Percentiles rank a stretch among this genome's conserved stretches.
Evolutionary conservation across 2,797 vertebrate species (phyloP).

Genomic region (Pteronotus mesoamericanus): DNA sequence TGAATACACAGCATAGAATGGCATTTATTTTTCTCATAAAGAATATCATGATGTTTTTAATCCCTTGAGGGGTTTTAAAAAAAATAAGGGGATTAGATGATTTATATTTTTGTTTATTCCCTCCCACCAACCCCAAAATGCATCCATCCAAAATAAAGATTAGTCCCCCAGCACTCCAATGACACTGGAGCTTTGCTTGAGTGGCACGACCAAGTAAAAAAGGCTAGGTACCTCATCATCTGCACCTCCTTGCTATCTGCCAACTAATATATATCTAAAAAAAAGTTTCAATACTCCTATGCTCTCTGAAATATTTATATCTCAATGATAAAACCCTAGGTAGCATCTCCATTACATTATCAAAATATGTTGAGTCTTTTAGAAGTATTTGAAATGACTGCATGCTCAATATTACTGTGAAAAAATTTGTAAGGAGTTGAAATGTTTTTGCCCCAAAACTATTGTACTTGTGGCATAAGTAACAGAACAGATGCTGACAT

Average conservation of each 20-base stretch:
- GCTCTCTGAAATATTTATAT: neutral
- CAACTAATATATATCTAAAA: neutral
- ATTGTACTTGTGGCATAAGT: constrained; percentile 9
- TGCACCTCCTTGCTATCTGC: neutral
- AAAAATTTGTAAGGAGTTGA: constrained; percentile 20
- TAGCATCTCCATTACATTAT: neutral
- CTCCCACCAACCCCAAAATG: neutral
- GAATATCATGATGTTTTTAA: neutral
- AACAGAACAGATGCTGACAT: constrained; percentile 66
- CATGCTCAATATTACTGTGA: neutral
- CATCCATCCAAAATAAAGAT: neutral
- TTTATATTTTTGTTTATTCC: neutral
- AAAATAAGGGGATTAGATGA: neutral
- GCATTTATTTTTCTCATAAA: neutral
- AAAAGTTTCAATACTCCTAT: neutral
- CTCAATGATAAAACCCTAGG: constrained; percentile 15
- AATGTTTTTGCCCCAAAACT: constrained; percentile 55
- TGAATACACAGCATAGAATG: neutral
- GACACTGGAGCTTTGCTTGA: neutral
- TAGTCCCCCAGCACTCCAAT: neutral
- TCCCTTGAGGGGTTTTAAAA: neutral
- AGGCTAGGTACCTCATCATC: neutral
- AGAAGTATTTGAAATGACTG: neutral
- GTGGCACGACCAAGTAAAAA: neutral
- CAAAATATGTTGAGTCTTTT: constrained; percentile 19